Conservation (phyloP, 2,888 invertebrate species). For the Lathronympha strigana region DNA sequence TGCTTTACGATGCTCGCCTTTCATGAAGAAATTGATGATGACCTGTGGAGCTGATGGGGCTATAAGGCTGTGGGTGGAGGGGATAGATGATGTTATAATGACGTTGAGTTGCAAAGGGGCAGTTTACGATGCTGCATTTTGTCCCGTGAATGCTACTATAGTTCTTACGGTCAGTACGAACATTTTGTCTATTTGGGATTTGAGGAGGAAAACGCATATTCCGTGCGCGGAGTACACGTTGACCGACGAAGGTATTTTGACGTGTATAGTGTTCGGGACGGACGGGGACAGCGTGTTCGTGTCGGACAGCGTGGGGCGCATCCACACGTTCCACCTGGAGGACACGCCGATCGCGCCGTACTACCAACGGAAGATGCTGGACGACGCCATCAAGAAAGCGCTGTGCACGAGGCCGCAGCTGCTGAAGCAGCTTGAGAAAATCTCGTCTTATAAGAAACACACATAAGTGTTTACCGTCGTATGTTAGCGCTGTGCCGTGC, state of each 20-base stretch:
- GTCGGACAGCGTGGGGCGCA: slow-evolving; percentile 87
- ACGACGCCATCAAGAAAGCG: slow-evolving; percentile 85
- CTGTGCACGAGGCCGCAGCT: slow-evolving; percentile 86
- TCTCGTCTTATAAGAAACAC: slow-evolving; percentile 53
- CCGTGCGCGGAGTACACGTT: slow-evolving; percentile 86
- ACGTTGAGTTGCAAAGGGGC: slow-evolving; percentile 78
- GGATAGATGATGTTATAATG: slow-evolving; percentile 85
- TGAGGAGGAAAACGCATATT: slow-evolving; percentile 88
- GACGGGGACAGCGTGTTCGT: slow-evolving; percentile 88
- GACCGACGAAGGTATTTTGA: slow-evolving; percentile 72
- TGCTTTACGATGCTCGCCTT: slow-evolving; percentile 88
- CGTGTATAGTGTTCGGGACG: slow-evolving; percentile 85
- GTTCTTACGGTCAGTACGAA: slow-evolving; percentile 87
- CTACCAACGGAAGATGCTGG: slow-evolving; percentile 86
- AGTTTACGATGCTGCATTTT: slow-evolving; percentile 87
- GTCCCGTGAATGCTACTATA: slow-evolving; percentile 90
- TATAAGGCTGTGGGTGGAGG: slow-evolving; percentile 90
- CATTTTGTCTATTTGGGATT: slow-evolving; percentile 90
- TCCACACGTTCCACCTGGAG: slow-evolving; percentile 88
- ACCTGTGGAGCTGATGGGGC: slow-evolving; percentile 92
- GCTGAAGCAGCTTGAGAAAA: slow-evolving; percentile 84
- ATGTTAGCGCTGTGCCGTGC: not conserved
- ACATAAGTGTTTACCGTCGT: not conserved
- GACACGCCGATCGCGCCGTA: slow-evolving; percentile 90
- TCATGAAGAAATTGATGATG: slow-evolving; percentile 87